Conservation (phyloP, 2,888 invertebrate genomes). For the Melikaiella ostensackeni region DNA sequence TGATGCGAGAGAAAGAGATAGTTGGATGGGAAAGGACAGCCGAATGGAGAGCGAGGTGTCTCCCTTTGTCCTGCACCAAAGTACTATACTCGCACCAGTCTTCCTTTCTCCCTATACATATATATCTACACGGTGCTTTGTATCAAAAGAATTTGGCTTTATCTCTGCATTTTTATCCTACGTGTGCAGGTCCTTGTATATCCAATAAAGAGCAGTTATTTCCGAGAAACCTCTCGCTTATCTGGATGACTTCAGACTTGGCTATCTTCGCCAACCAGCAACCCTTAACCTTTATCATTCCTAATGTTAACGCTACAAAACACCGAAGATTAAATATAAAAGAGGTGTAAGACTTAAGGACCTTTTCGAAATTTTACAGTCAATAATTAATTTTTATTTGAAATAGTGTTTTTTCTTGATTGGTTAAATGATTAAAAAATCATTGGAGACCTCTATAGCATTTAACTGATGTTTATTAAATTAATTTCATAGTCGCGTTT, state of each 20-base stretch:
- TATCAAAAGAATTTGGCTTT: slow-evolving; percentile 49
- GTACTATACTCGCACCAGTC: background rate
- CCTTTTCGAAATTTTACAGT: no score
- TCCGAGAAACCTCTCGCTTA: slow-evolving; percentile 43
- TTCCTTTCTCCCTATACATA: background rate
- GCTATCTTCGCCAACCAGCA: background rate
- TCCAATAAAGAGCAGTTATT: slow-evolving; percentile 71
- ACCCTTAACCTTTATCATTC: background rate
- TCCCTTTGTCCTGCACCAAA: slow-evolving; percentile 35
- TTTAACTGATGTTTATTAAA: no score
- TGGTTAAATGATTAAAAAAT: no score
- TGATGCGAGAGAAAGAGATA: slow-evolving; percentile 29
- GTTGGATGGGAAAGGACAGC: slow-evolving; percentile 1
- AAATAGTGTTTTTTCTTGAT: no score
- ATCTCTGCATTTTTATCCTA: slow-evolving; percentile 63
- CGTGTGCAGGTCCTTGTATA: slow-evolving; percentile 51
- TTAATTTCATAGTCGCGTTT: no score
- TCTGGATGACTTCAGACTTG: background rate
- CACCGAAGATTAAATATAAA: no score
- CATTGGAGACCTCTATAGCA: no score
- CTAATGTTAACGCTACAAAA: background rate
- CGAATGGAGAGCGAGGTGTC: slow-evolving; percentile 18
- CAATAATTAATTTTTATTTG: no score
- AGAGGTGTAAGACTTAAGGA: no score
- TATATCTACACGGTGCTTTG: background rate